phyloP scores from a whole-genome alignment of 2,113 vertebrate genomes.

The Podiceps cristatus region DNA sequence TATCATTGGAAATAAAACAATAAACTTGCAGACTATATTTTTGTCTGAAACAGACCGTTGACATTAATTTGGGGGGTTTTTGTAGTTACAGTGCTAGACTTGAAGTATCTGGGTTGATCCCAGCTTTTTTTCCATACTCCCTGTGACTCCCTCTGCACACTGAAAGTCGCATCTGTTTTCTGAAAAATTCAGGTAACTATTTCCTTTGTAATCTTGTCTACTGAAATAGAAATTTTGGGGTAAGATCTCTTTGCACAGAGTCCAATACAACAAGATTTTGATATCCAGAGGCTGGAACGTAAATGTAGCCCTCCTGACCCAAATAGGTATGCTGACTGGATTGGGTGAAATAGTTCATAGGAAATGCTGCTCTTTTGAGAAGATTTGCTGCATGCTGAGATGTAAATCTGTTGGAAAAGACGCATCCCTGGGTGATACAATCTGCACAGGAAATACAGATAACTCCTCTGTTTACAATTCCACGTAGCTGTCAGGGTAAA shows the following conservation, averaged over 20 bases:
- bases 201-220: background rate
- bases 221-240: background rate
- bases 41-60: background rate
- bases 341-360: background rate
- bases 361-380: background rate
- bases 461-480: background rate
- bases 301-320: background rate
- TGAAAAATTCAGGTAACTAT: background rate
- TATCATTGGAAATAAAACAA: background rate
- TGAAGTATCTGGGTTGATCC: background rate
- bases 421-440: background rate
- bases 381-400: background rate
- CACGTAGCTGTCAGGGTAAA: background rate
- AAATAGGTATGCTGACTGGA: no score
- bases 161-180: background rate
- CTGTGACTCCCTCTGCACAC: background rate
- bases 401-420: background rate
- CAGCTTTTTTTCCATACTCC: background rate
- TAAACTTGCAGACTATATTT: fast-evolving
- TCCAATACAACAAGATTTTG: background rate
- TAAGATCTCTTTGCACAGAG: background rate
- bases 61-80: fast-evolving
- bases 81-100: background rate
- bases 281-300: background rate
- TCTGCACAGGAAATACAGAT: background rate